These are phyloP conservation scores for Anneissia japonica DNA, from an alignment of 35 echinoderm and acorn worm genomes.

Conservation along the genomic window DNA sequence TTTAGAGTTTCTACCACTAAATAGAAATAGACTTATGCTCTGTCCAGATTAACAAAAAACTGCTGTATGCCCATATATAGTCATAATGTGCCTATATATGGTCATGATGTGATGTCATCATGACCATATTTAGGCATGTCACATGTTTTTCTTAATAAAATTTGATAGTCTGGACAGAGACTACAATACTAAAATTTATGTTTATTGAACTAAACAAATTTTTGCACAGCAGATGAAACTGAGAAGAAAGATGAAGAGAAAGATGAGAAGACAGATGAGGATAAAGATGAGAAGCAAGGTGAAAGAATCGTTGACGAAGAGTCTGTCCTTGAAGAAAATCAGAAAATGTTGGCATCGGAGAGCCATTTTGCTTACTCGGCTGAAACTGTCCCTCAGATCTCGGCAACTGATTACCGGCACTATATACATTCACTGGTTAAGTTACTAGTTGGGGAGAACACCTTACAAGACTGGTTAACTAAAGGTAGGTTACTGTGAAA, in stretches of 20 bases:
- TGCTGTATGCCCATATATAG: too few species aligned
- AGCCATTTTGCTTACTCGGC: slow-evolving; percentile 74
- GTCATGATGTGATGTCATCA: too few species aligned
- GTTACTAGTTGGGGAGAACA: slow-evolving; percentile 68
- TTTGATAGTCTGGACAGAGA: too few species aligned
- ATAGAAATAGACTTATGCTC: too few species aligned
- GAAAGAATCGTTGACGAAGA: slow-evolving; percentile 18
- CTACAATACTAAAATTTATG: too few species aligned
- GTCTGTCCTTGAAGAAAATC: not conserved
- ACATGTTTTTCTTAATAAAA: too few species aligned
- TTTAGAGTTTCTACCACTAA: too few species aligned
- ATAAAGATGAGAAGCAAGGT: not conserved
- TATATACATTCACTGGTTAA: slow-evolving; percentile 88
- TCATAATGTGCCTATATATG: too few species aligned
- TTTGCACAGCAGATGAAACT: slow-evolving; percentile 1
- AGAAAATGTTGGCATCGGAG: slow-evolving; percentile 30
- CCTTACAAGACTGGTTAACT: slow-evolving; percentile 19
- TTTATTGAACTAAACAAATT: too few species aligned
- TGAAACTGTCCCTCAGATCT: slow-evolving; percentile 71
- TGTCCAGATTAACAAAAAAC: too few species aligned
- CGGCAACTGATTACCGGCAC: slow-evolving; percentile 50
- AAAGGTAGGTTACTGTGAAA: slow-evolving; percentile 17
- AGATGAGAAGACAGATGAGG: slow-evolving; percentile 9
- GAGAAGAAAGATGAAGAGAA: slow-evolving; percentile 33
- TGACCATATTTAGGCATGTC: too few species aligned